These are phyloP conservation scores for Drosophila robusta DNA, from an alignment of 2,888 invertebrate species.

Conservation along the genomic window DNA sequence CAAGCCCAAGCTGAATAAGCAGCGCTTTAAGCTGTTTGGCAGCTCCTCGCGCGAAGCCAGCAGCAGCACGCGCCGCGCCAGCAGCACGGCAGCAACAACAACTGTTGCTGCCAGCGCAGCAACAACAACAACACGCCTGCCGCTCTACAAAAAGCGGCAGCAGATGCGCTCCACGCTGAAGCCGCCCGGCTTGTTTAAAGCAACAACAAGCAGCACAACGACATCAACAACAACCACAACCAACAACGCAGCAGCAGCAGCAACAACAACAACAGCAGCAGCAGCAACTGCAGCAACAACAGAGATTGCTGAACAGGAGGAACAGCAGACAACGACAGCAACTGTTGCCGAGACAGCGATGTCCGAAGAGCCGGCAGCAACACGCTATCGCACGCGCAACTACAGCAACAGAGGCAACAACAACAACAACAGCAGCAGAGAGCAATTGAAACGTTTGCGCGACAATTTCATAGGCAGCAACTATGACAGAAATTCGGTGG, in stretches of 20 bases:
- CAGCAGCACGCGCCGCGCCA: conserved; percentile 47
- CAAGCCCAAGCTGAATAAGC: conserved; percentile 60
- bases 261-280: conserved; percentile 14
- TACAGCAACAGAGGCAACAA: conserved; percentile 40
- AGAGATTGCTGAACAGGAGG: conserved; percentile 11
- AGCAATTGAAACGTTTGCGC: conserved; percentile 41
- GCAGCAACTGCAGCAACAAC: conserved; percentile 2
- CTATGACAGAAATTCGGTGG: conserved; percentile 53
- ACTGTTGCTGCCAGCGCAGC: conserved; percentile 43
- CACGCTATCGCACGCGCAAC: conserved; percentile 46
- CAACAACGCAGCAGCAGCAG: conserved; percentile 14
- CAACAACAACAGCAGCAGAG: conserved; percentile 29
- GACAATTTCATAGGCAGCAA: conserved; percentile 57
- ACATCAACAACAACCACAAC: conserved; percentile 21
- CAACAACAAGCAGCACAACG: conserved; percentile 22
- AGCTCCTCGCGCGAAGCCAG: conserved; percentile 70
- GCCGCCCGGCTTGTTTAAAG: conserved; percentile 69
- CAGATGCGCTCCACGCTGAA: conserved; percentile 77
- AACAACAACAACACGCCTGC: conserved; percentile 77
- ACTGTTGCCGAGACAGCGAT: conserved; percentile 3
- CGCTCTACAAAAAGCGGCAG: conserved; percentile 81
- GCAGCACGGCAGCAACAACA: conserved; percentile 21
- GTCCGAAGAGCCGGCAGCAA: conserved; percentile 20
- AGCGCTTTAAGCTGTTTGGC: conserved; percentile 79
- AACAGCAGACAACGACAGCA: conserved; percentile 19